These are phyloP conservation scores for Ochotona princeps DNA, from an alignment of 2,113 vertebrate genomes.

Conservation along the genomic window DNA sequence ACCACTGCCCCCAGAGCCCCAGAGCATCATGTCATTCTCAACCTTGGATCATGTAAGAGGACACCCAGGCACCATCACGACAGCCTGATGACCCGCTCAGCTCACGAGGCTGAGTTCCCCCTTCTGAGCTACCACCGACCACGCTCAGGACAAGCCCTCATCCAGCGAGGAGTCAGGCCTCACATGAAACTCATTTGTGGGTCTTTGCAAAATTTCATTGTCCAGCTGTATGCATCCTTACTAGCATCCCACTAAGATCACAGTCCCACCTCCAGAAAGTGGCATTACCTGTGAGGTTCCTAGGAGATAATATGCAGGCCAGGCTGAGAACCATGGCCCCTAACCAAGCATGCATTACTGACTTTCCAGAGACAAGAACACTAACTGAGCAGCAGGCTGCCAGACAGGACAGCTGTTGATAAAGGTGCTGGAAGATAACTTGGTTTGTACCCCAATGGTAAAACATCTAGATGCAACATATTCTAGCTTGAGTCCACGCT, in stretches of 20 bases:
- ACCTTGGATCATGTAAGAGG: not conserved
- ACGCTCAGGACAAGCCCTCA: not conserved
- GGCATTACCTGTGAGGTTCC: not conserved
- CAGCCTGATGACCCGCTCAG: not conserved
- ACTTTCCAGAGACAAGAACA: conserved; percentile 19
- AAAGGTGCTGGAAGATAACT: not conserved
- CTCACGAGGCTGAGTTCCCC: not conserved
- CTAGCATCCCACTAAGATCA: no score
- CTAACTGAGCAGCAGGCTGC: conserved; percentile 11
- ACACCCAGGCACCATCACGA: not conserved
- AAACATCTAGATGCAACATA: not conserved
- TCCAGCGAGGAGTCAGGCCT: not conserved
- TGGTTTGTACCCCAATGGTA: not conserved
- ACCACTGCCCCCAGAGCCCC: not conserved
- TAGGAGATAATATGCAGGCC: not conserved
- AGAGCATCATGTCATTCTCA: not conserved
- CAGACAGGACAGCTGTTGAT: not conserved
- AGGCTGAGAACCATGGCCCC: not conserved
- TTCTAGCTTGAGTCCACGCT: not conserved
- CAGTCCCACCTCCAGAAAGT: not conserved
- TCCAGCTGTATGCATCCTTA: not conserved
- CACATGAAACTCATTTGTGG: not conserved
- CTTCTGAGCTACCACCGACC: not conserved
- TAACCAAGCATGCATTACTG: not conserved
- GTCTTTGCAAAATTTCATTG: not conserved